These are phyloP conservation scores for Syndactyla subalaris DNA, from an alignment of 2,797 vertebrate species.

Conservation along the genomic window DNA sequence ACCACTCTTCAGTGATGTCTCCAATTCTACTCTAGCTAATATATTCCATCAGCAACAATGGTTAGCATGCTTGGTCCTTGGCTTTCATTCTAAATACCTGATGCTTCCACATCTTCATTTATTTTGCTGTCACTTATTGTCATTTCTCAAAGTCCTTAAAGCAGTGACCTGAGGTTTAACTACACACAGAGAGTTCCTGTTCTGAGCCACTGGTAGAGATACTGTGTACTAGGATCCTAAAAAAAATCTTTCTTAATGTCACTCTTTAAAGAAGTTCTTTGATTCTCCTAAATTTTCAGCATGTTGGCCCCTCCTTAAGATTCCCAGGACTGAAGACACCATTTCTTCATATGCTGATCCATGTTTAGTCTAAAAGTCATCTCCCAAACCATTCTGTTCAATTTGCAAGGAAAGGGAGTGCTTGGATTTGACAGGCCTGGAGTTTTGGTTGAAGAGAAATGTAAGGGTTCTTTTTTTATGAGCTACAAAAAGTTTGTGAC, in stretches of 20 bases:
- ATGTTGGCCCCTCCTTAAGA: not conserved
- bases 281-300: not conserved
- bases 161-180: not conserved
- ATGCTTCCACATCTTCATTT: not conserved
- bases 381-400: not conserved
- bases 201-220: not conserved
- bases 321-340: not conserved
- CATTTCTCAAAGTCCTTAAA: slow-evolving; percentile 43
- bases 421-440: not conserved
- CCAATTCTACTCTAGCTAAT: not conserved
- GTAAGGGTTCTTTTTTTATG: not conserved
- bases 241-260: not conserved
- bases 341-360: not conserved
- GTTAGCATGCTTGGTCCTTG: accelerated
- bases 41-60: not conserved
- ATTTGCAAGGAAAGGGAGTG: not conserved
- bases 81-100: slow-evolving; percentile 34
- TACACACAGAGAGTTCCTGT: not conserved
- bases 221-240: not conserved
- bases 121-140: slow-evolving; percentile 36
- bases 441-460: not conserved
- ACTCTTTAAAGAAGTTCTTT: not conserved
- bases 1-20: not conserved
- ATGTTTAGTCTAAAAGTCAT: not conserved
- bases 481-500: not conserved